Conservation (phyloP, 2,797 vertebrate species). For the Etheostoma nigrum region DNA sequence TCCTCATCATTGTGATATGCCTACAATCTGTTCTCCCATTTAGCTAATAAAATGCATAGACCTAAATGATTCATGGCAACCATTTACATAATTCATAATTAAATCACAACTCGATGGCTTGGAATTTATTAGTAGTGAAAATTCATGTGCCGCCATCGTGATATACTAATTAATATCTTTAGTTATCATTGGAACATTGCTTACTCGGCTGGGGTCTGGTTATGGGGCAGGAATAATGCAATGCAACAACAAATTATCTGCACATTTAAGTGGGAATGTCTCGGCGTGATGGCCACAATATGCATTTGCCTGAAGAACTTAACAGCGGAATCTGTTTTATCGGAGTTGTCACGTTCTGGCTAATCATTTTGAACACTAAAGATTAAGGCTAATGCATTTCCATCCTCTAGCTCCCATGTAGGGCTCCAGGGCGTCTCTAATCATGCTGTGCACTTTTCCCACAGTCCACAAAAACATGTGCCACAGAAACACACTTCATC, state of each 20-base stretch:
- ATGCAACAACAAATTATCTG: slow-evolving; percentile 88
- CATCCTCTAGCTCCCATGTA: slow-evolving; percentile 48
- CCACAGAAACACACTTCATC: slow-evolving; percentile 13
- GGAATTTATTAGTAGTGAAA: slow-evolving; percentile 94
- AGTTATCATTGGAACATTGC: slow-evolving; percentile 88
- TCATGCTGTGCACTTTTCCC: slow-evolving; percentile 50
- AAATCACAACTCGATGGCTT: slow-evolving; percentile 89
- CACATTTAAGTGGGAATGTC: slow-evolving; percentile 84
- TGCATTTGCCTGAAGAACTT: slow-evolving; percentile 89
- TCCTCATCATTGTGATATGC: slow-evolving; percentile 80
- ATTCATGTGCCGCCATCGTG: slow-evolving; percentile 86
- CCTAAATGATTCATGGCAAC: slow-evolving; percentile 90
- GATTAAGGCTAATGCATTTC: slow-evolving; percentile 76
- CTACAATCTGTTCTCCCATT: slow-evolving; percentile 79
- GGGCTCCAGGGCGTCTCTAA: slow-evolving; percentile 63
- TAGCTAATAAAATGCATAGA: slow-evolving; percentile 84
- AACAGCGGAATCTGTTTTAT: slow-evolving; percentile 77
- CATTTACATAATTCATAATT: slow-evolving; percentile 94
- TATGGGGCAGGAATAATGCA: slow-evolving; percentile 84
- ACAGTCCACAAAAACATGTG: slow-evolving; percentile 52
- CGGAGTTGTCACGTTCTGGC: slow-evolving; percentile 79
- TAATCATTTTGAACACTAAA: slow-evolving; percentile 79
- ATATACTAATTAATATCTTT: slow-evolving; percentile 91
- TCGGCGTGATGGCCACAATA: slow-evolving; percentile 89
- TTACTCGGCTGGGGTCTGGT: slow-evolving; percentile 85